Base-by-base conservation (phyloP, 2,888 invertebrate species). In the Cephus nigrinus region DNA sequence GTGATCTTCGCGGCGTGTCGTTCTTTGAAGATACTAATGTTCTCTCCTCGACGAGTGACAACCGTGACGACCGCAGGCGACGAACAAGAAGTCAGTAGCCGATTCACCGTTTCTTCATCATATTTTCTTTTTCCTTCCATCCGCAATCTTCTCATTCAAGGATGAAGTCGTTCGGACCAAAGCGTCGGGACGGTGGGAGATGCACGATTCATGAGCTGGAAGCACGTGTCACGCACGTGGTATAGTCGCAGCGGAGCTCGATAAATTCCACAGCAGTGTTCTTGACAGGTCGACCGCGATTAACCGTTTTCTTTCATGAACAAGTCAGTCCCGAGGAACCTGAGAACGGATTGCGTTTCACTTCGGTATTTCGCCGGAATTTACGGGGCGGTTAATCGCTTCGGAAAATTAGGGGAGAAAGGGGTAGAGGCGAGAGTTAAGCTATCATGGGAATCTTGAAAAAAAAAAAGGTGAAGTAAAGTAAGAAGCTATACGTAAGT, bases 341-440 rank as follows among this genome's bases (percentile, higher is more conserved):
- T 34, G 15, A 74, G 35, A 74, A 74, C 74, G 74, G 74, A 35
- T 74, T 36, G 74, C 33, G 74, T 74, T 74, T 32, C 74, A 33
- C 74, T 9, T 71, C 71, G 55, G 71, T 71, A 71, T 32, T 32
- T 31, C 31, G 15, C 1, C 32, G 12, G 31, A 71, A 71, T 71
- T 30, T 71, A 71, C 71, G 71, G 71, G 55, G 71, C 71, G 5
- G 71, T 32, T 71, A 30, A 71, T 71, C 71, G 71, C 71, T 71
- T 32, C 23, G 55, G 9, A 23, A 55, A 55, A 55, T 5, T 5
- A 55, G 2, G 1, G 0, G 55, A 9, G 1, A 55, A 55, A 55
- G 55, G 23, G 23, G 15, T 55, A 9, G 15, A 55, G 5, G 55
- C 55, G 9, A 55, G 40, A 23, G 23, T 55, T 9, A 23, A 55